Evolutionary conservation across 2,797 vertebrate genomes (phyloP), one percentile per base, ranked within the genome.

Genomic region (Galaxias olidus): DNA sequence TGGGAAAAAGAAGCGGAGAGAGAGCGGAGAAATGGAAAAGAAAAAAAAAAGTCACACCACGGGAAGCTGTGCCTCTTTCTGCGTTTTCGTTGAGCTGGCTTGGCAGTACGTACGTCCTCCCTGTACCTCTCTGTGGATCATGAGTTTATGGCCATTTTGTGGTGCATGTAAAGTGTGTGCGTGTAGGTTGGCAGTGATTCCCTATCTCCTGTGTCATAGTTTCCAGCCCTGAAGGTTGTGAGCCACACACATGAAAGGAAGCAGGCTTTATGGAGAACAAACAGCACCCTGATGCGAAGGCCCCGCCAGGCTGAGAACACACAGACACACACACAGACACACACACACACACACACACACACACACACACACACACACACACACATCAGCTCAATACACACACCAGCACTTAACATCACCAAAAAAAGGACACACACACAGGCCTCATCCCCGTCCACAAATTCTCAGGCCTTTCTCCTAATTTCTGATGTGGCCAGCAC

Each of bases 401-500:
- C 30, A 30, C 30, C 30, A 30, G 30, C 30, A 30, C 30, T 30
- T 30, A 30, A 30, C 30, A 30, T 30, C 30, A 2, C 30, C 30
- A 30, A 30, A 6, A 30, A 30, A 30, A 30, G 3, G n/a, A n/a
- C n/a, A n/a, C n/a, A n/a, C n/a, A n/a, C n/a, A n/a, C n/a, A n/a
- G 30, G 30, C 30, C 30, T 30, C 30, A 30, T 3, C 30, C 30
- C 30, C 30, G 41, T 8, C 55, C 59, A 51, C 66, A 63, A 45
- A 67, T 57, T 20, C 45, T 61, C 49, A 30, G n/a, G 40, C 18
- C 47, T 61, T 47, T 60, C 73, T 67, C 73, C 84, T 88, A 90
- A 91, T 92, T 92, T 90, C 87, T 86, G 83, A 86, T 87, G 88
- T 86, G 88, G 82, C 86, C 82, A 74, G 79, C 78, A 74, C 83